phyloP scores from a whole-genome alignment of 2,888 invertebrate genomes.

The Thumatha senex region DNA sequence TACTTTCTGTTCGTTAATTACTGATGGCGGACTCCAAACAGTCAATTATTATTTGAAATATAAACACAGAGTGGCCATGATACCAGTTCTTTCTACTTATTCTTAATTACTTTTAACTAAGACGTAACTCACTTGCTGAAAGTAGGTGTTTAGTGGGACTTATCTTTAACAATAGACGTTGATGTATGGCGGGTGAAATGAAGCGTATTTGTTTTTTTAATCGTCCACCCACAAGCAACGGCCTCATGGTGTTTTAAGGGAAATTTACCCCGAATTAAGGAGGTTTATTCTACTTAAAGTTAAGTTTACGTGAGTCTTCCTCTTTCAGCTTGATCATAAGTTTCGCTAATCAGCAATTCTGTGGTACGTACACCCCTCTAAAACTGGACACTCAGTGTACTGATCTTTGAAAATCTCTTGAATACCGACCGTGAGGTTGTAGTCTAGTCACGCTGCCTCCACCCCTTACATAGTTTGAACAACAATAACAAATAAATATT shows the following conservation, averaged over 20 bases:
- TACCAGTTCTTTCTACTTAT: constrained; percentile 67
- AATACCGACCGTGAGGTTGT: too few relatives aligned
- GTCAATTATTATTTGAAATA: constrained; percentile 69
- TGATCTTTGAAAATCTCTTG: too few relatives aligned
- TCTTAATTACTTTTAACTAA: constrained; percentile 80
- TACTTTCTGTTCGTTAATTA: constrained; percentile 73
- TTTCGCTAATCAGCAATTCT: too few relatives aligned
- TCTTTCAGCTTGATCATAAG: too few relatives aligned
- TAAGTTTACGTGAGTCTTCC: too few relatives aligned
- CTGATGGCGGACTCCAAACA: constrained; percentile 55
- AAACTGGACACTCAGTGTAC: too few relatives aligned
- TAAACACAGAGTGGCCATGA: constrained; percentile 53
- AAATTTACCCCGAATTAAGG: constrained; percentile 24
- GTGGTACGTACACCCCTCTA: too few relatives aligned
- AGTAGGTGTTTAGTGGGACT: constrained; percentile 70
- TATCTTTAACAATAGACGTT: constrained; percentile 66
- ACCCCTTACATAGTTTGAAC: too few relatives aligned
- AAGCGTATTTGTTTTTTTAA: constrained; percentile 53
- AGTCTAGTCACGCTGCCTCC: too few relatives aligned
- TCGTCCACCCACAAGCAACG: constrained; percentile 45
- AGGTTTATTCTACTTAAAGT: too few relatives aligned
- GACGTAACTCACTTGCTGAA: constrained; percentile 77
- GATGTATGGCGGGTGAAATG: constrained; percentile 70
- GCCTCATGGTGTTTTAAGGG: constrained; percentile 15
- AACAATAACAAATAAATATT: too few relatives aligned